These are phyloP conservation scores for Emydura subglobosa DNA, from an alignment of 2,113 vertebrate genomes.

Conservation along the genomic window DNA sequence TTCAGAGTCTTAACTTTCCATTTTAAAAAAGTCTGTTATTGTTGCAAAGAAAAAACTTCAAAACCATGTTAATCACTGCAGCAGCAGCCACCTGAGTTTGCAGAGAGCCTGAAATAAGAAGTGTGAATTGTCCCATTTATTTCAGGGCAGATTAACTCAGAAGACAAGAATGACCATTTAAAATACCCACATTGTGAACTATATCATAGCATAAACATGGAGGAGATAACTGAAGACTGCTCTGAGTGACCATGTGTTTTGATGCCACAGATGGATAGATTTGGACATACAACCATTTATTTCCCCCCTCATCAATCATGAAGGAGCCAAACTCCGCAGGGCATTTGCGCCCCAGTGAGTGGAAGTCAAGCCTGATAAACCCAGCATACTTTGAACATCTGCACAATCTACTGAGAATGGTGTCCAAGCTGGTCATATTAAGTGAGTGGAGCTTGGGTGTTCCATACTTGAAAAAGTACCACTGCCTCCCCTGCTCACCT, in stretches of 20 bases:
- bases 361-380: neutral
- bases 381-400: neutral
- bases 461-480: neutral
- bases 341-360: neutral
- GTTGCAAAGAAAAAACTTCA: no score
- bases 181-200: neutral
- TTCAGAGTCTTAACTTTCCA: no score
- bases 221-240: neutral
- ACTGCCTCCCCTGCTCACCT: neutral
- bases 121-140: no score
- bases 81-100: no score
- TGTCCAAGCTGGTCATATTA: neutral
- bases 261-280: neutral
- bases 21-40: no score
- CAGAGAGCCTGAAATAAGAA: no score
- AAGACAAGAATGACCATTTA: neutral
- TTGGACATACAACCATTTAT: neutral
- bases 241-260: neutral
- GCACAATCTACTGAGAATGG: neutral
- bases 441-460: rapidly evolving
- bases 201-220: neutral
- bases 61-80: no score
- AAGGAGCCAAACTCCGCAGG: neutral
- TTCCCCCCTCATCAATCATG: neutral
- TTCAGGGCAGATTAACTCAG: no score